These are phyloP conservation scores for Malurus splendens DNA, from an alignment of 2,797 vertebrate species.

Conservation along the genomic window DNA sequence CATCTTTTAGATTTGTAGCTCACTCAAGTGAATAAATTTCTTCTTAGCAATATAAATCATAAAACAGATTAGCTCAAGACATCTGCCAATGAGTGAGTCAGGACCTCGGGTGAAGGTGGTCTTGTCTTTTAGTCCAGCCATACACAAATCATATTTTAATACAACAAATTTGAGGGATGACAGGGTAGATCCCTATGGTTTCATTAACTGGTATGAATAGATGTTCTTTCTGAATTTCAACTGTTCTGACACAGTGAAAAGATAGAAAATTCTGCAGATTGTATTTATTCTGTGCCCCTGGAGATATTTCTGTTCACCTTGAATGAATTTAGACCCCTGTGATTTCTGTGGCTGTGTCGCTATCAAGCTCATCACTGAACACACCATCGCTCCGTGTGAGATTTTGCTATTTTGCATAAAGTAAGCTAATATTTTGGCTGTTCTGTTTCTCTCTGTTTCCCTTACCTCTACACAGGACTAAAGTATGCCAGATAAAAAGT, in stretches of 20 bases:
- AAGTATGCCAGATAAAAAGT: background rate
- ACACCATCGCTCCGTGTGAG: background rate
- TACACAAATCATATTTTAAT: background rate
- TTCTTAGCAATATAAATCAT: background rate
- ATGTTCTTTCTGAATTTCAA: conserved; percentile 35
- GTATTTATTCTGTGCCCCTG: conserved; percentile 41
- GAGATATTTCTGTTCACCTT: conserved; percentile 16
- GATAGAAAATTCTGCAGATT: conserved; percentile 23
- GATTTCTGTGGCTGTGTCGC: background rate
- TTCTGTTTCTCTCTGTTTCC: background rate
- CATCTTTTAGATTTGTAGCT: background rate
- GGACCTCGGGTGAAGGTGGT: background rate
- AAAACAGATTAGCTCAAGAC: background rate
- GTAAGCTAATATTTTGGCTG: background rate
- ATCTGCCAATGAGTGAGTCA: background rate
- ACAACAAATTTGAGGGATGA: conserved; percentile 15
- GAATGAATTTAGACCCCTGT: background rate
- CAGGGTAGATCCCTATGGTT: conserved; percentile 24
- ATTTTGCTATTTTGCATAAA: background rate
- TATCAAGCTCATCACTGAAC: background rate
- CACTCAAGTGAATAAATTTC: background rate
- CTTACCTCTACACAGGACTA: background rate
- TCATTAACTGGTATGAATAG: conserved; percentile 32
- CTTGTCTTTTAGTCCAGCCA: conserved; percentile 29
- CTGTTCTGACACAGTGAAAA: background rate